Evolutionary conservation across 2,113 vertebrate species (phyloP), one percentile per base, ranked within the genome.

Genomic region (Onychorhynchus coronatus): DNA sequence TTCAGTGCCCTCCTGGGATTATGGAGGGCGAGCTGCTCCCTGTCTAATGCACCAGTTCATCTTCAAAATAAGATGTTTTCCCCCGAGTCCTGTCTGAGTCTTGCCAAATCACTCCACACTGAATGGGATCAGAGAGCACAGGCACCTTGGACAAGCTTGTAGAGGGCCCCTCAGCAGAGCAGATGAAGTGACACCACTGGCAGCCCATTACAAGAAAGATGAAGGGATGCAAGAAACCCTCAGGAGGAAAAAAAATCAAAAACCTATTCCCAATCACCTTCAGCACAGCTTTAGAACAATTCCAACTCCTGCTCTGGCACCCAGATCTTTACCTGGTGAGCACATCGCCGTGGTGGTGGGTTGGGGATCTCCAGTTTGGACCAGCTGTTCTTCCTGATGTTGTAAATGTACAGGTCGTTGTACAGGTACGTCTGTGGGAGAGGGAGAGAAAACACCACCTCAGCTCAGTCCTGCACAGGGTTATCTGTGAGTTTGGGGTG

Each of bases 341-440:
- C 98, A 88, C 99, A 99, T 73, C 99, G 98, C 19, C 98, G 98
- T 0, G 99, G 99, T 12, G 99, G 99, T 2, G 99, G 98, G 83
- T 97, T 99, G 27, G 99, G 99, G 84, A 99, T 98, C 66, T 99
- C 99, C 0, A 98, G 95, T 50, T 98, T 99, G 31, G 98, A 95
- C 99, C 99, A 99, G 67, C 97, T 96, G 95, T 99, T 99, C 97
- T 99, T 99, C 91, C 98, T 98, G 90, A 99, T 99, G 95, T 98
- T 99, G 98, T 99, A 99, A 97, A 99, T 77, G 74, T 98, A 99
- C 14, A 99, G 97, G 4, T 99, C 99, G 0, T 99, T 99, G 95
- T 99, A 99, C 52, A 99, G 88, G 73, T 97, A 99, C 0, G 99
- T 99, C 99, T 99, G 97, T 50, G 50, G 55, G 42, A 88, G 41